A percentile compares a stretch with the other conserved stretches of the same genome.
phyloP scores from a whole-genome alignment of 2,797 vertebrate species.

The Melanotaenia boesemani region DNA sequence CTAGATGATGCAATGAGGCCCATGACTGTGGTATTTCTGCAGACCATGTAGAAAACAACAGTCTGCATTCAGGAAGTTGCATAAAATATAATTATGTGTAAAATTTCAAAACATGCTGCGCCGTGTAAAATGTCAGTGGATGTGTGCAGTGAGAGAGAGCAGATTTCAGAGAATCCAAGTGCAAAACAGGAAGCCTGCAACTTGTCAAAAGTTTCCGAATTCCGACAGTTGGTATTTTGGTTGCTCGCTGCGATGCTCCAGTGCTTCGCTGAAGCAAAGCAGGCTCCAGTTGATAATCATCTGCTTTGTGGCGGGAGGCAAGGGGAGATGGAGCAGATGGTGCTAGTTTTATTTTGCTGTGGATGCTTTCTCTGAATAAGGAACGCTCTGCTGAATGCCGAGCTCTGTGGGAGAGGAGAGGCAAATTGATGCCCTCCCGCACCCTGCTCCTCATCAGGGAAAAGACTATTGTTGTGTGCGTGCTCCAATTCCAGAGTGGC shows the following conservation, averaged over 20 bases:
- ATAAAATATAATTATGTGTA: constrained; percentile 51
- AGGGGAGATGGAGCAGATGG: constrained; percentile 79
- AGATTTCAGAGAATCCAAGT: constrained; percentile 33
- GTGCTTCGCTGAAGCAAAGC: constrained; percentile 65
- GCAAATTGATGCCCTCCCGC: constrained; percentile 80
- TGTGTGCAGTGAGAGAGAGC: constrained; percentile 42
- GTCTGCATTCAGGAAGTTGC: constrained; percentile 41
- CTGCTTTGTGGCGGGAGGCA: constrained; percentile 75
- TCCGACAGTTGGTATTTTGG: constrained; percentile 68
- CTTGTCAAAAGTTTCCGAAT: constrained; percentile 65
- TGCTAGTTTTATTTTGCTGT: constrained; percentile 75
- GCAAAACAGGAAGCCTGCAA: constrained; percentile 55
- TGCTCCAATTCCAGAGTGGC: constrained; percentile 72
- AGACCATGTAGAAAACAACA: constrained; percentile 27
- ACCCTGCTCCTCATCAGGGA: constrained; percentile 55
- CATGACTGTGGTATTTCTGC: constrained; percentile 26
- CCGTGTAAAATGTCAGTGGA: constrained; percentile 58
- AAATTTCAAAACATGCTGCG: constrained; percentile 46
- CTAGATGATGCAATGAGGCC: not conserved
- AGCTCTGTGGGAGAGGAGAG: constrained; percentile 78
- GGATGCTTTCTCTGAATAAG: constrained; percentile 83
- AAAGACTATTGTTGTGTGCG: constrained; percentile 71
- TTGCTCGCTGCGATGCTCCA: constrained; percentile 63
- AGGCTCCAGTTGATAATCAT: constrained; percentile 80
- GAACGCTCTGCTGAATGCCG: constrained; percentile 81